Conservation (phyloP, 2,888 invertebrate species). For the Andrena fulva region DNA sequence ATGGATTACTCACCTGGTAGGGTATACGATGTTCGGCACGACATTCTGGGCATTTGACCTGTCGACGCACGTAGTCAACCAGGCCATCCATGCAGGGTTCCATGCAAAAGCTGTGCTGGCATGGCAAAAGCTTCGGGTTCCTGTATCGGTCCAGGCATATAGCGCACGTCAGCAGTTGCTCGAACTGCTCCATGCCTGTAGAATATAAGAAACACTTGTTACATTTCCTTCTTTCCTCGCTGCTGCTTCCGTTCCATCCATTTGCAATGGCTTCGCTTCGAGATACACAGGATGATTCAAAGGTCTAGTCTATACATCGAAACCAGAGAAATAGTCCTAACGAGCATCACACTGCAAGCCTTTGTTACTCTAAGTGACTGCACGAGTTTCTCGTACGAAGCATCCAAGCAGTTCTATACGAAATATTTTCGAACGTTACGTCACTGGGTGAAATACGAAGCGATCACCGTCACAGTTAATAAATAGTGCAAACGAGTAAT, state of each 20-base stretch:
- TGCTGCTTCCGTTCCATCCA: background rate
- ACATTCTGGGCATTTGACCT: slow-evolving; percentile 99
- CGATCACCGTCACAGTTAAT: slow-evolving; percentile 56
- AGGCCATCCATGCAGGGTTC: slow-evolving; percentile 99
- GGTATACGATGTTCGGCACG: slow-evolving; percentile 98
- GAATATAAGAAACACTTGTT: slow-evolving; percentile 34
- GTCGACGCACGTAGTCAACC: slow-evolving; percentile 96
- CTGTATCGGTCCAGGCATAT: slow-evolving; percentile 99
- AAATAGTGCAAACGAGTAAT: slow-evolving; percentile 60
- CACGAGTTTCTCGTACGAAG: too few relatives aligned
- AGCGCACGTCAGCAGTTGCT: slow-evolving; percentile 98
- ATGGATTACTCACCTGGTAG: slow-evolving; percentile 91
- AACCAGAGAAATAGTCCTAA: too few relatives aligned
- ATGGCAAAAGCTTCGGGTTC: slow-evolving; percentile 99
- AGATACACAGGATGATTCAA: background rate
- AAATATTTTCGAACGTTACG: slow-evolving; percentile 31
- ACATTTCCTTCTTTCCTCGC: background rate
- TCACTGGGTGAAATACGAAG: slow-evolving; percentile 29
- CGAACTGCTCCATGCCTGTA: slow-evolving; percentile 95
- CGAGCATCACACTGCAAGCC: too few relatives aligned
- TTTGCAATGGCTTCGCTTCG: background rate
- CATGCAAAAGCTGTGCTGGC: slow-evolving; percentile 99
- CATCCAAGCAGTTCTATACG: background rate
- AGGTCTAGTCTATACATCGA: background rate
- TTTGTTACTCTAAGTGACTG: too few relatives aligned